Evolutionary conservation across 2,113 vertebrate species (phyloP).

Genomic region (Datnioides undecimradiatus): DNA sequence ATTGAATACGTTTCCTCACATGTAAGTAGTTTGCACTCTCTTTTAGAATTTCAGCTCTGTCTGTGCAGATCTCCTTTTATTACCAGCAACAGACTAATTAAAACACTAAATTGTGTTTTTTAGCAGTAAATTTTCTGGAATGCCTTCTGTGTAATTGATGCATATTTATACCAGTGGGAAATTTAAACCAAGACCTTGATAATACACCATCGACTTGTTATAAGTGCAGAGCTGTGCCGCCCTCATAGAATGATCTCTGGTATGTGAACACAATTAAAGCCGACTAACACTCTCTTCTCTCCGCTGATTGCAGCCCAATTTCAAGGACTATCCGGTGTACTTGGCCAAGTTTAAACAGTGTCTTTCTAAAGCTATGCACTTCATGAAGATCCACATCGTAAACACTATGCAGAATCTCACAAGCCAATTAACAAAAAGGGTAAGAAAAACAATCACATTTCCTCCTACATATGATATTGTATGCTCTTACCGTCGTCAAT

Average conservation of each 20-base stretch:
- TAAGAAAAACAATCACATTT: constrained; percentile 74
- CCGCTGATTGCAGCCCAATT: constrained; percentile 89
- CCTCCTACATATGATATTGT: background rate
- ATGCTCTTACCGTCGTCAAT: no score
- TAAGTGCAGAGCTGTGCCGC: background rate
- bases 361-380: constrained; percentile 97
- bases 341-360: constrained; percentile 95
- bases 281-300: constrained; percentile 19
- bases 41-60: background rate
- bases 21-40: constrained; percentile 85
- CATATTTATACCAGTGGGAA: background rate
- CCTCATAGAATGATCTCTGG: background rate
- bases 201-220: background rate
- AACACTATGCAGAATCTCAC: constrained; percentile 96
- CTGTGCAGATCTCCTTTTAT: constrained; percentile 8
- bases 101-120: background rate
- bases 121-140: background rate
- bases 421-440: constrained; percentile 94
- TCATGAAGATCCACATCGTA: constrained; percentile 94
- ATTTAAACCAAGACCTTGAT: background rate
- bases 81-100: background rate
- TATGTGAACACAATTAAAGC: background rate
- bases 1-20: constrained; percentile 96
- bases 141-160: background rate
- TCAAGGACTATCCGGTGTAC: constrained; percentile 97